A percentile compares a stretch with the other conserved stretches of the same genome.
Conservation (phyloP, 2,797 vertebrate species). For the Chiroxiphia lanceolata region DNA sequence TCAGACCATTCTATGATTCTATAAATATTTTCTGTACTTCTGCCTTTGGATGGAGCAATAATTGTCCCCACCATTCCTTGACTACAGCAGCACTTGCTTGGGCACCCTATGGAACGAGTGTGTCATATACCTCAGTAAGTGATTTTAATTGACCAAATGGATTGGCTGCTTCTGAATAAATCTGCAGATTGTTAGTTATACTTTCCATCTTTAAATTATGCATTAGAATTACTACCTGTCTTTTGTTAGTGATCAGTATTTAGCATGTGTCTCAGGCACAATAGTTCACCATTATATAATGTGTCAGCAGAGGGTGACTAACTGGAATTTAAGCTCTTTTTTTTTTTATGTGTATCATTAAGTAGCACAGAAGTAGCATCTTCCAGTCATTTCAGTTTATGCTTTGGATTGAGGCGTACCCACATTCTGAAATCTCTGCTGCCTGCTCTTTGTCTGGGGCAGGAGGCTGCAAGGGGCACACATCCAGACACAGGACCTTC, state of each 20-base stretch:
- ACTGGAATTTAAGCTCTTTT: neutral
- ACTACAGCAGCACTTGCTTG: neutral
- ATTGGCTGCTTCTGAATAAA: neutral
- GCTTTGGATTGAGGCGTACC: neutral
- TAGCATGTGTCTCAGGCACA: neutral
- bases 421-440: neutral
- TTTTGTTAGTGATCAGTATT: neutral
- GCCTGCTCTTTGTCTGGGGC: neutral
- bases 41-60: neutral
- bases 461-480: neutral
- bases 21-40: neutral
- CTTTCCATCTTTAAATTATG: neutral
- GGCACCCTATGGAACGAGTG: neutral
- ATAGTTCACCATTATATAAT: neutral
- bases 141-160: neutral
- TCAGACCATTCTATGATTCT: neutral
- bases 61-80: neutral
- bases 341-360: neutral
- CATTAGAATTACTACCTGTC: neutral
- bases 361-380: neutral
- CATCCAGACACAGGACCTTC: accelerated
- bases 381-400: neutral
- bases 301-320: neutral
- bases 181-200: neutral
- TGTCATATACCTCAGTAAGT: neutral